Evolutionary conservation across 2,113 vertebrate genomes (phyloP), one percentile per base, ranked within the genome.

Genomic region (Otis tarda): DNA sequence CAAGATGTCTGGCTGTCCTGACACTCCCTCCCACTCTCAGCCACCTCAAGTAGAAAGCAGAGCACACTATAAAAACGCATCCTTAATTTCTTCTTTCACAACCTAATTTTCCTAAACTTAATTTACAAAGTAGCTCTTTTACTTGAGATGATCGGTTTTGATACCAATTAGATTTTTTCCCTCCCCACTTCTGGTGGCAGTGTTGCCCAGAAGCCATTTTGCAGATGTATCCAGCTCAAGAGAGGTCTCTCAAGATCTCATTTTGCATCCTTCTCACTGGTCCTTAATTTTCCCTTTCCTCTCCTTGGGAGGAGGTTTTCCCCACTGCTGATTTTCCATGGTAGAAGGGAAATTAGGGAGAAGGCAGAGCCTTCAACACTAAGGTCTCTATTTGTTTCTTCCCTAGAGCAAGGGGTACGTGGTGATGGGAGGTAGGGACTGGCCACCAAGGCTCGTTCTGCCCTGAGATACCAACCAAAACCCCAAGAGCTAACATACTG

Each of bases 1-100:
- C 18, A 0, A 93, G 88, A 47, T 77, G 74, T 89, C 90, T 96
- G 92, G 55, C 87, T 95, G 80, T 93, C 92, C 88, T 92, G 80
- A 84, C 59, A n/a, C 80, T 93, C 31, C 78, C 94, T 96, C 95
- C 94, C 71, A 87, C 93, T 85, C 94, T 74, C 87, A 91, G 77
- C 81, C 80, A 94, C 91, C 84, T 91, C 87, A 65, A 85, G 92
- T 10, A 53, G 82, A 57, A 87, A 91, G 70, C 81, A 53, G 65
- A 81, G 28, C 22, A 31, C 59, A 9, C 55, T 64, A 9, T 35
- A 11, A 85, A 94, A 91, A 73, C 4, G 6, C 86, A 83, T 80
- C 76, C 56, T 67, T 83, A 33, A 89, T 92, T 85, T 90, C 63
- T 55, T 69, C 45, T 80, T 93, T 95, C 85, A 71, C 74, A 77